Base-by-base conservation (phyloP, 1,140 invertebrate species). In the Brachionus koreanus region DNA sequence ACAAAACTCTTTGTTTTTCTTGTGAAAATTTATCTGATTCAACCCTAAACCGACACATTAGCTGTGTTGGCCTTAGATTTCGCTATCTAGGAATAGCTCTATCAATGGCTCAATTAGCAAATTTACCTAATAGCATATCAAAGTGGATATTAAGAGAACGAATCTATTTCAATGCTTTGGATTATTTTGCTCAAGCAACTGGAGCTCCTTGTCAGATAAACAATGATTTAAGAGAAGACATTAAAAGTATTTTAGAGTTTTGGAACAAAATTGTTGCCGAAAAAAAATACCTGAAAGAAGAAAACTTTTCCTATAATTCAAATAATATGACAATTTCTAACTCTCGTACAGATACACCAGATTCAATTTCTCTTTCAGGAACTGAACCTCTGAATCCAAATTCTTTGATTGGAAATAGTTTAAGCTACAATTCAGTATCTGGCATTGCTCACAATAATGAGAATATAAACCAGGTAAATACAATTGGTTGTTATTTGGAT, bases 221-320 rank as follows among this genome's bases (percentile, higher is more conserved):
- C 85, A 91, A 91, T 2, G 92, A 93, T 4, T 87, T 98, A 9
- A 88, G 93, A 42, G 94, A 98, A 85, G 96, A 99, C 86, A 94
- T 99, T 76, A 91, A 92, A 25, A 92, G 92, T 2, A 86, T 99
- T n/a, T 92, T 97, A 25, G 92, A 93, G 83, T 99, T 98, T 87
- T 99, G 96, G 95, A 93, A 97, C 86, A 92, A 93, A 10, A 93
- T 99, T 91, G 94, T 97, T 87, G 93, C 94, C 5, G 97, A 99
- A 86, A 97, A 96, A 88, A 98, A 98, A 87, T 97, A 98, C 87
- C 89, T 99, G 79, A 93, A 93, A 88, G 79, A 82, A 9, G 79
- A 82, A 23, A 43, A 42, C n/a, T 67, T 82, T 43, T 67, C 67
- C 13, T 7, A 9, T 12, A 35, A 37, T 33, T 39, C 12, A 29